Base-by-base conservation (phyloP, 2,113 vertebrate genomes). In the Oxygymnocypris stewartii region DNA sequence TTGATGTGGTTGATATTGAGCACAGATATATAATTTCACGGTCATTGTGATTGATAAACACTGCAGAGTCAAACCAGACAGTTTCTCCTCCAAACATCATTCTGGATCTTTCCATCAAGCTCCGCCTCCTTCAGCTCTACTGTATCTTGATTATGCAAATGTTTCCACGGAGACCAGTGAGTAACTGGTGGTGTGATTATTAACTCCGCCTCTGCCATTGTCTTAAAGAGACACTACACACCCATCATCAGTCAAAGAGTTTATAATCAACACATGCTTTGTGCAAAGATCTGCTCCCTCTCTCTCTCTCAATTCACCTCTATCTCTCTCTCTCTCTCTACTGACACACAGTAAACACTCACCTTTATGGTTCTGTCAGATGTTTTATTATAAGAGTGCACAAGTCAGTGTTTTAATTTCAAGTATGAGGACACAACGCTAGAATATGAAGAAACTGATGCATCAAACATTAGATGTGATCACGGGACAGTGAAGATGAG, bases 131-230 rank as follows among this genome's bases (percentile, higher is more conserved):
- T 74, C 6, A 20, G 77, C 63, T 83, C 78, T 31, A 31, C 78
- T 82, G n/a, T 28, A 71, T 87, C 75, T 82, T 31, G 82, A 85
- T 89, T 86, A 84, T 89, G 85, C 84, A 83, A 84, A 88, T 74
- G 71, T 87, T 84, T 84, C 69, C 85, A 71, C 85, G 23, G 84
- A 82, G 67, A 76, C 90, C 89, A 89, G 79, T 91, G 85, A 86
- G 84, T 40, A 84, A 86, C 90, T 83, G 84, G 91, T 92, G 91
- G 91, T 88, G 89, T 91, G 91, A 92, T 89, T 82, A 75, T 49
- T 42, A 63, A 87, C 88, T 90, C 89, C 91, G 57, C 90, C 90
- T 88, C 51, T 79, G 54, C 14, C 28, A 77, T 84, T 89, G 89
- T 89, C 89, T 89, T 91, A 92, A 90, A 89, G 88, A 79, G 67